Conservation (phyloP, 2,888 invertebrate genomes). For the Agrotis exclamationis region DNA sequence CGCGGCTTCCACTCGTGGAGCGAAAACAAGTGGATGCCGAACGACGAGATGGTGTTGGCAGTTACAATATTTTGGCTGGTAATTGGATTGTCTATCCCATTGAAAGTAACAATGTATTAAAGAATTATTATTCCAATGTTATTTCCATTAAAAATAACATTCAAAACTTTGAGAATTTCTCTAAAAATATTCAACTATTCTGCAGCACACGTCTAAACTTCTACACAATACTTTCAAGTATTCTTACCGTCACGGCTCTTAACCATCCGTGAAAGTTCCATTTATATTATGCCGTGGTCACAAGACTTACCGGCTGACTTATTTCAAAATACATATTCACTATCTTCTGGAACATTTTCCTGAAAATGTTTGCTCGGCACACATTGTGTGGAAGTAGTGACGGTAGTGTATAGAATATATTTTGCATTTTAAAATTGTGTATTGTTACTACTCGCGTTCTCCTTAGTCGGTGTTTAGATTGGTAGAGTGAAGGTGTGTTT, state of each 20-base stretch:
- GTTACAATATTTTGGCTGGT: no score
- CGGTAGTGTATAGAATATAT: conserved; percentile 11
- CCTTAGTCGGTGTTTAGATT: conserved; percentile 8
- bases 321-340: conserved; percentile 24
- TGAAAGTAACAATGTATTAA: no score
- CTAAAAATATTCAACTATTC: neutral
- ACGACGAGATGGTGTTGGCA: no score
- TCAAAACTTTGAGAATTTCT: no score
- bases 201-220: neutral
- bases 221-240: neutral
- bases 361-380: conserved; percentile 20
- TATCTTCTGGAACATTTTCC: conserved; percentile 22
- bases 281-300: conserved; percentile 41
- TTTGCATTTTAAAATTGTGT: conserved; percentile 32
- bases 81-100: no score
- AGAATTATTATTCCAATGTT: no score
- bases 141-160: neutral
- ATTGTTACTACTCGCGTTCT: conserved; percentile 25
- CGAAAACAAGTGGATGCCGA: no score
- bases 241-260: neutral
- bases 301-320: conserved; percentile 38
- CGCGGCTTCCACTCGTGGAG: no score
- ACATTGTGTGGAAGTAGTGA: conserved; percentile 17
- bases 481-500: neutral
- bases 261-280: conserved; percentile 15